Conservation (phyloP, 2,888 invertebrate species). For the Nesidiocoris tenuis region DNA sequence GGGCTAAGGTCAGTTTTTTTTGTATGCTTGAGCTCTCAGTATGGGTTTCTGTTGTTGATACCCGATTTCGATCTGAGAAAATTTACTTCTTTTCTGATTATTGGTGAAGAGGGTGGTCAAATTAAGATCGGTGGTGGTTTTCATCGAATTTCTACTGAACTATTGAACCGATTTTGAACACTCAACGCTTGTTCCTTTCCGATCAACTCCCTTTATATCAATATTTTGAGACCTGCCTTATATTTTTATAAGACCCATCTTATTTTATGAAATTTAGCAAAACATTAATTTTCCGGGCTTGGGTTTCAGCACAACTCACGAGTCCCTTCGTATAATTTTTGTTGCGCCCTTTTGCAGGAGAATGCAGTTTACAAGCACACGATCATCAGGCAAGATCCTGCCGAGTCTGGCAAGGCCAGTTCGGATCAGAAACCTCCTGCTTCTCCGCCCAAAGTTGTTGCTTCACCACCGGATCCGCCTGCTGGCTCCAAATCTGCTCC, state of each 20-base stretch:
- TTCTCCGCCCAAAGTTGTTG: not conserved
- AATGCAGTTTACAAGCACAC: conserved; percentile 16
- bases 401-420: conserved; percentile 1
- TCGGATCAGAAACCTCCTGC: conserved; percentile 8
- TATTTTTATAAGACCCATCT: too few species aligned
- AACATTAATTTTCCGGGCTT: too few species aligned
- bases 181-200: not conserved
- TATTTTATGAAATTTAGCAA: too few species aligned
- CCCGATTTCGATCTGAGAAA: too few species aligned
- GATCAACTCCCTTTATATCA: not conserved
- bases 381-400: not conserved
- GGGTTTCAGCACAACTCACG: too few species aligned
- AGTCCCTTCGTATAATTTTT: not conserved
- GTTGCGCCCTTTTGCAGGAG: conserved; percentile 18
- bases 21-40: too few species aligned
- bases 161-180: not conserved
- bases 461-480: not conserved
- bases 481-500: conserved; percentile 12
- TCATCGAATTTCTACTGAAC: too few species aligned
- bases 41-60: too few species aligned
- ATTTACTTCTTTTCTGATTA: too few species aligned
- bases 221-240: too few species aligned
- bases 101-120: too few species aligned
- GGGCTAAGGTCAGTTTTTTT: conserved; percentile 43
- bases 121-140: too few species aligned